Percentiles rank a stretch among this genome's conserved stretches.
These are phyloP conservation scores for Mesitornis unicolor DNA, from an alignment of 2,113 vertebrate species.

Conservation along the genomic window DNA sequence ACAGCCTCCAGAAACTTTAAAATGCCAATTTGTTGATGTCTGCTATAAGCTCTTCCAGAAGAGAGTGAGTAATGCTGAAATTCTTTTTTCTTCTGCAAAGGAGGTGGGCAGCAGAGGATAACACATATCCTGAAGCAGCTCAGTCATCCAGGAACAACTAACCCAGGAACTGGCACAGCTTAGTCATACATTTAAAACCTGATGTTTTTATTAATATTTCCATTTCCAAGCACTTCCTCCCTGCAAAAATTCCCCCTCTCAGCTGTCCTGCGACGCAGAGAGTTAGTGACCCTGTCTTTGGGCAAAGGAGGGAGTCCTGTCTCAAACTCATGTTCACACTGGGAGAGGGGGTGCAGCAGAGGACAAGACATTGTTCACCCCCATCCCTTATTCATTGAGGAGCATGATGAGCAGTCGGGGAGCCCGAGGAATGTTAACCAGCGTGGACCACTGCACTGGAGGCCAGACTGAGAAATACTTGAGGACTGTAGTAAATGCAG, in stretches of 20 bases:
- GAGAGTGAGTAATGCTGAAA: neutral
- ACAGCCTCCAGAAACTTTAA: neutral
- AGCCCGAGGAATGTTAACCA: neutral
- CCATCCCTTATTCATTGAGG: neutral
- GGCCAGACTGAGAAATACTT: neutral
- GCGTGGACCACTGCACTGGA: neutral
- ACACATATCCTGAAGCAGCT: neutral
- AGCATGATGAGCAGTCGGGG: neutral
- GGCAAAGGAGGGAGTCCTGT: neutral
- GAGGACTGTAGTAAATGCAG: rapidly evolving
- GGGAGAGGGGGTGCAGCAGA: neutral
- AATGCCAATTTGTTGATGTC: neutral
- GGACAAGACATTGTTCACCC: neutral
- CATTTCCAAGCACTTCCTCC: neutral
- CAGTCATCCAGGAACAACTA: neutral
- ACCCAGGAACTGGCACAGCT: neutral
- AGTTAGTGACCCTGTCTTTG: neutral
- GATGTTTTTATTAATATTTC: neutral
- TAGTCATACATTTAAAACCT: neutral
- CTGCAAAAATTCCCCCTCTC: neutral
- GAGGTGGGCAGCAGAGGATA: neutral
- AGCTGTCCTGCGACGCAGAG: neutral
- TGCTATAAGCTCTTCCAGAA: neutral
- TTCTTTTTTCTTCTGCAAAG: neutral
- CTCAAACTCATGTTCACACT: neutral